These are phyloP conservation scores for Sinocyclocheilus anophthalmus DNA, from an alignment of 2,113 vertebrate species.

Conservation along the genomic window DNA sequence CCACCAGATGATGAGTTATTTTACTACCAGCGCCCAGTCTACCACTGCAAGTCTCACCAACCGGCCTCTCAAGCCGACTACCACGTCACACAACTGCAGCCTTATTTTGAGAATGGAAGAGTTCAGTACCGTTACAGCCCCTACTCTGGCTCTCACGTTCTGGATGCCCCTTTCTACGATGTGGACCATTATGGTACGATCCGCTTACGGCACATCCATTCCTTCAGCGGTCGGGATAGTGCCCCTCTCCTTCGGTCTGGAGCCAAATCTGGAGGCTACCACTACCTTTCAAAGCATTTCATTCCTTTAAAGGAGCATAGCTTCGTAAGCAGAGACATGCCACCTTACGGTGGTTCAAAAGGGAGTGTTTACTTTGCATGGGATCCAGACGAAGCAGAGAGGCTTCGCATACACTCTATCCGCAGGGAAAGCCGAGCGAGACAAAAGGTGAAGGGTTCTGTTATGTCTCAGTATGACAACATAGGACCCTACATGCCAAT, in stretches of 20 bases:
- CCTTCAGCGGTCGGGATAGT: slow-evolving; percentile 78
- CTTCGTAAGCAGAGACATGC: slow-evolving; percentile 86
- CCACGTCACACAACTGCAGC: slow-evolving; percentile 96
- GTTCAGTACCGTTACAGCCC: slow-evolving; percentile 98
- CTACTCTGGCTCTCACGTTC: slow-evolving; percentile 79
- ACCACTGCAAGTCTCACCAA: slow-evolving; percentile 87
- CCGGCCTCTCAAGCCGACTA: slow-evolving; percentile 84
- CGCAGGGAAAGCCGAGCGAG: slow-evolving; percentile 87
- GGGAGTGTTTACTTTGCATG: slow-evolving; percentile 82
- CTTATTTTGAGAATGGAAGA: slow-evolving; percentile 96
- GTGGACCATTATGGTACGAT: slow-evolving; percentile 88
- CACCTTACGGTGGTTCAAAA: slow-evolving; percentile 79
- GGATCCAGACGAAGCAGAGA: slow-evolving; percentile 91
- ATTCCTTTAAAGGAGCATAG: slow-evolving; percentile 87
- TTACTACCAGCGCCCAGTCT: slow-evolving; percentile 86
- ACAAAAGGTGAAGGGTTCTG: slow-evolving; percentile 86
- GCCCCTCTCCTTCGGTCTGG: slow-evolving; percentile 73
- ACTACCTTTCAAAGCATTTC: slow-evolving; percentile 77
- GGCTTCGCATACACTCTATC: slow-evolving; percentile 91
- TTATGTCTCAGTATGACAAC: slow-evolving; percentile 96
- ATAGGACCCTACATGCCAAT: slow-evolving; percentile 79
- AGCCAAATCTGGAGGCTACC: slow-evolving; percentile 78
- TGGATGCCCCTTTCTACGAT: slow-evolving; percentile 83
- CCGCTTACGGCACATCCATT: slow-evolving; percentile 82
- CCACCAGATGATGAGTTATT: slow-evolving; percentile 90